These are phyloP conservation scores for Rhodinocichla rosea DNA, from an alignment of 2,113 vertebrate species.

Conservation along the genomic window DNA sequence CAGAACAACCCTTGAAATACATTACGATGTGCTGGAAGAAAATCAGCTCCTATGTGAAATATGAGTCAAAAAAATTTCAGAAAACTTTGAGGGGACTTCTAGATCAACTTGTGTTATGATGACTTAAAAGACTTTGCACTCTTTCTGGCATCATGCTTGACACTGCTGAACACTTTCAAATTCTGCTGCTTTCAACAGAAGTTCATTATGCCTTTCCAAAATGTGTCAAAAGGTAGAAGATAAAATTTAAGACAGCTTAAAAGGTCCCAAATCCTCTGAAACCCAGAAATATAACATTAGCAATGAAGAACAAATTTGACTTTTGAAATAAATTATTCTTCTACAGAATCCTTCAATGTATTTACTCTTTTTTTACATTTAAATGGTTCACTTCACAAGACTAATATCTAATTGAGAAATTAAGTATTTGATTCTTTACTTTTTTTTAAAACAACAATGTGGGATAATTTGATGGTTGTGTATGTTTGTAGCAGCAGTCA, in stretches of 20 bases:
- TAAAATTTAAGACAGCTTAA: neutral
- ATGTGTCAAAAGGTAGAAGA: neutral
- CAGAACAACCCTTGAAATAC: neutral
- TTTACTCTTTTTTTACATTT: neutral
- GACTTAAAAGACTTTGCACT: neutral
- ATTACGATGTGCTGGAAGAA: neutral
- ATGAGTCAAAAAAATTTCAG: neutral
- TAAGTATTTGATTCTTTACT: neutral
- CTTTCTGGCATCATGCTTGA: neutral
- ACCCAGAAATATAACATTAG: neutral
- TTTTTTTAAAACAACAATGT: neutral
- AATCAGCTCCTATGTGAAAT: neutral
- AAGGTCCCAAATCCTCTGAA: neutral
- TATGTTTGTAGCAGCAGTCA: neutral
- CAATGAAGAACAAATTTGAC: neutral
- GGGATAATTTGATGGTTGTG: neutral
- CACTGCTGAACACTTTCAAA: neutral
- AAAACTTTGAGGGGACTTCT: neutral
- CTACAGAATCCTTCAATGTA: too few species aligned
- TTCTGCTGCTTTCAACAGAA: neutral
- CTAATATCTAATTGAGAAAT: neutral
- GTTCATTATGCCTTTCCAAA: neutral
- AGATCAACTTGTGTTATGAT: neutral
- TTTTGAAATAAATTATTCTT: neutral
- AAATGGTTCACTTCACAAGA: neutral